Evolutionary conservation across 2,888 invertebrate species (phyloP), one percentile per base, ranked within the genome.

Genomic region (Dasypolia templi): DNA sequence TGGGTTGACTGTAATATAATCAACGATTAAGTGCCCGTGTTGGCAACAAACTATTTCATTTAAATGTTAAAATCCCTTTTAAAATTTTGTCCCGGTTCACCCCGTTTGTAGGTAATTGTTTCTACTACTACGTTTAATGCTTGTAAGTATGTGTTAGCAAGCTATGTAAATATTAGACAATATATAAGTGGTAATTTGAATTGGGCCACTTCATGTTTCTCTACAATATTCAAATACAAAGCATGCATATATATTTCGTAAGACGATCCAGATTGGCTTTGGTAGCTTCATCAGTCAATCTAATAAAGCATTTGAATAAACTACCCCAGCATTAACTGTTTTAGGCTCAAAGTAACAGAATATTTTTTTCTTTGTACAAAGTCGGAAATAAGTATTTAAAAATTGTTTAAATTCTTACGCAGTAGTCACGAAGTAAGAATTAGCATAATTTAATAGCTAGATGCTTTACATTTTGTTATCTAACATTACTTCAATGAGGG

Each of bases 131-230:
- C 46, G 44, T 79, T 44, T 58, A 49, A 46, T 44, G 53, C 39
- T 1, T 42, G 51, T 55, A 14, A 35, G 22, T 53, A n/a, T 77
- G 49, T 72, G 69, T 73, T 73, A 82, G 72, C 66, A 79, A 70
- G 66, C 63, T 35, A 59, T 72, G 42, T 49, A 65, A 5, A 71
- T 68, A 53, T 58, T 53, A 59, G 22, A 46, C 51, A 58, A 22
- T 17, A 29, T 32, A 49, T 32, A 39, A 22, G 46, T 56, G 7
- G 6, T 62, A 65, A 6, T 51, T 39, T 19, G 74, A 46, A 83
- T 79, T 68, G 81, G 83, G 75, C 32, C 80, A 62, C 72, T 53
- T 6, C 4, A 51, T 46, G 4, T 56, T 69, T 22, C 42, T 68
- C 4, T 12, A 35, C 32, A 46, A n/a, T 3, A 32, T 79, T 64